Evolutionary conservation across 2,888 invertebrate genomes (phyloP), one percentile per base, ranked within the genome.

Genomic region (Cephus pulcher): DNA sequence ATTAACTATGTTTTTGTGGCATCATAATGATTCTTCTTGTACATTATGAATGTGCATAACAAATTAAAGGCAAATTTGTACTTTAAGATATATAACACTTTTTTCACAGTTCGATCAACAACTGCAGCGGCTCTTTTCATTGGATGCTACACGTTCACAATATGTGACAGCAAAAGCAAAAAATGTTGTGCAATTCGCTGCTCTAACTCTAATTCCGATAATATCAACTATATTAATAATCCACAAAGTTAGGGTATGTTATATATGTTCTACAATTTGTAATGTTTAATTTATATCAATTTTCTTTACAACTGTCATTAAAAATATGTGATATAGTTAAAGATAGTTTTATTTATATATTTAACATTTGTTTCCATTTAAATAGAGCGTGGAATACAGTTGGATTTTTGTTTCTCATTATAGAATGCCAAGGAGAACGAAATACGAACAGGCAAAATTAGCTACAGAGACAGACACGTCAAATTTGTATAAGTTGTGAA

Each of bases 21-120:
- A 6, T 23, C 9, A 40, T 6, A 40, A 40, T 40, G 15, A 40
- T 40, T 40, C 23, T 23, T 40, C 23, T 40, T 40, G 15, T 23
- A 23, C 23, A 6, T 40, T 40, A 40, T 23, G 6, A 23, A 15
- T 15, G 9, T 56, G 1, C 2, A 23, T 23, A 56, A 56, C 9
- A 23, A 23, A 23, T 23, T 56, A 23, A 56, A 23, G 2, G 2
- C 23, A 56, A 56, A 56, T 23, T 3, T 23, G 23, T 56, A 56
- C 23, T 9, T 6, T 56, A 56, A 15, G 40, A 23, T 40, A 40
- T 23, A 15, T 33, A 34, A 70, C 75, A 33, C 0, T 74, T 87
- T 86, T 85, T 82, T 78, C 94, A 83, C 92, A 98, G 98, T 96
- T 97, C 90, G 98, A 98, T 91, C 92, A 95, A n/a, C 96, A 95